These are phyloP conservation scores for Oryzias melastigma DNA, from an alignment of 2,113 vertebrate species.

Conservation along the genomic window DNA sequence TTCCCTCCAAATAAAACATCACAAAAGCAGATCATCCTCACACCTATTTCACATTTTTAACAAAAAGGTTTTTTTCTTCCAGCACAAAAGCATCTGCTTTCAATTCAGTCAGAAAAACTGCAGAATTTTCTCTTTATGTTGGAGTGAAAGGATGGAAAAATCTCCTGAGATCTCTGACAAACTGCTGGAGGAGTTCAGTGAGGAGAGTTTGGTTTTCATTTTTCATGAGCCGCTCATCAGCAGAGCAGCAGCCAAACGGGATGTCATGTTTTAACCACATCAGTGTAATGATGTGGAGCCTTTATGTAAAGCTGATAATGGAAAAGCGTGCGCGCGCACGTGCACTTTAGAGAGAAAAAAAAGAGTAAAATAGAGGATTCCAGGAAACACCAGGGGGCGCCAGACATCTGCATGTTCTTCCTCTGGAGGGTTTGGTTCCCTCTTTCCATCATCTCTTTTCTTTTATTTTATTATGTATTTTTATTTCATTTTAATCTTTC, in stretches of 20 bases:
- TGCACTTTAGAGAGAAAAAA: neutral
- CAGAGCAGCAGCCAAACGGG: constrained; percentile 26
- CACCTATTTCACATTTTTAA: too few relatives aligned
- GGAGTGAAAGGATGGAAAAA: too few relatives aligned
- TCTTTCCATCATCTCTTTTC: neutral
- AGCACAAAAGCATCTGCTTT: too few relatives aligned
- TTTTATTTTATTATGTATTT: neutral
- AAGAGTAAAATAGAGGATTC: neutral
- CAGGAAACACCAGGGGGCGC: constrained; percentile 30
- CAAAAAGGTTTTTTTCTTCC: too few relatives aligned
- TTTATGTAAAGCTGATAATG: constrained; percentile 41
- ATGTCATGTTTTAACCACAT: constrained; percentile 45
- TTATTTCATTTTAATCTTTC: neutral
- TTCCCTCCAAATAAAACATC: too few relatives aligned
- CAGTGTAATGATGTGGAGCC: constrained; percentile 45
- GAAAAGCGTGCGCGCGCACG: constrained; percentile 6
- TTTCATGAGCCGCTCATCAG: constrained; percentile 31
- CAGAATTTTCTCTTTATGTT: too few relatives aligned
- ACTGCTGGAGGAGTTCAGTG: too few relatives aligned
- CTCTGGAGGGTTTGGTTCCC: neutral
- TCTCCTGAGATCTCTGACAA: too few relatives aligned
- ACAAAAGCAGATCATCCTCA: too few relatives aligned
- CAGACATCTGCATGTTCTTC: constrained; percentile 16
- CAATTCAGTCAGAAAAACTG: too few relatives aligned
- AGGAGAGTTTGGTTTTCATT: constrained; percentile 34